Base-by-base conservation (phyloP, 2,797 vertebrate genomes). In the Perdix hodgsoniae region DNA sequence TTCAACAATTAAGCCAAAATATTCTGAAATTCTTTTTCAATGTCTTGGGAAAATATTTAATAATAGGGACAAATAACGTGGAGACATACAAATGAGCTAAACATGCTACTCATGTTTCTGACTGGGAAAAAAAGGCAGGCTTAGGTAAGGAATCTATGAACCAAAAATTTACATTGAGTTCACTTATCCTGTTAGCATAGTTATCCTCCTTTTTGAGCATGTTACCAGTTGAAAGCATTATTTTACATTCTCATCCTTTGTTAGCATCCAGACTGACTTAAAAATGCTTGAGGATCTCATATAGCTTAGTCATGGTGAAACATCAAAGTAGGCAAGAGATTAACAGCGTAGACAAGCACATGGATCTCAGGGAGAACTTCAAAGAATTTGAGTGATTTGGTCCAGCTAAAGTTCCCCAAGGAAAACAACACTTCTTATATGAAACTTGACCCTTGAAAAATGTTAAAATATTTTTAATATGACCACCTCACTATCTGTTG, bases 321-420 rank as follows among this genome's bases (percentile, higher is more conserved):
- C 84, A 94, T 96, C 96, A 96, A 97, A 97, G 93, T 42, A 47
- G 63, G 73, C 52, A 95, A 73, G 33, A 95, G 87, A 93, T 95
- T 95, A 94, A 27, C 67, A 88, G 50, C 65, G 65, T 81, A 95
- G 94, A 86, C 88, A 93, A 84, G 63, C 73, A 92, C 16, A 35
- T 4, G 64, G 87, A 65, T 93, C 82, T 97, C 87, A 87, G 83
- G 83, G 81, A 92, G 86, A 82, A 73, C 91, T 96, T 97, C 94
- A 97, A 95, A 96, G 82, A 75, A 69, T 87, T 75, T 54, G 52
- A 94, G 54, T 66, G 79, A 76, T 88, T 93, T 74, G 54, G 79
- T 92, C 39, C 37, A 94, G 87, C 87, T 96, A 85, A 95, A 84
- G 84, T 94, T 97, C 83, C 93, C 75, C 50, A 90, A 96, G 90